These are phyloP conservation scores for Leucoma salicis DNA, from an alignment of 2,888 invertebrate species.

Conservation along the genomic window DNA sequence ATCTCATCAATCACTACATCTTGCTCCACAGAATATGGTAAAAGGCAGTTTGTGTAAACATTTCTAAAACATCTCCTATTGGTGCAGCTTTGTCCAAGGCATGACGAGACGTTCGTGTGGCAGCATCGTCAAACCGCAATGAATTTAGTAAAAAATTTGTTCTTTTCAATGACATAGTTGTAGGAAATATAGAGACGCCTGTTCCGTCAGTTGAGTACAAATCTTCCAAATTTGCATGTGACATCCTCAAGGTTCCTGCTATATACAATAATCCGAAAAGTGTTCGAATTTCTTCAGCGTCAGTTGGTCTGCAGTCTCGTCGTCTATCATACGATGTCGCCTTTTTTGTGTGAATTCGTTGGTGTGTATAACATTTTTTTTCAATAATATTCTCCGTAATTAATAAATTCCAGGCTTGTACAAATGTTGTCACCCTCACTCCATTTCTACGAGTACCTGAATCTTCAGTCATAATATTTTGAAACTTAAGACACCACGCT, in stretches of 20 bases:
- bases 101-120: too few relatives aligned
- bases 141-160: background rate
- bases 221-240: constrained; percentile 30
- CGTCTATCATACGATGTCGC: constrained; percentile 25
- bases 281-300: constrained; percentile 5
- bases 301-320: constrained; percentile 31
- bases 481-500: too few relatives aligned
- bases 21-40: constrained; percentile 7
- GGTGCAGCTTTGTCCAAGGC: too few relatives aligned
- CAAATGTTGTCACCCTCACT: constrained; percentile 27
- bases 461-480: constrained; percentile 31
- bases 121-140: too few relatives aligned
- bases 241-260: constrained; percentile 20
- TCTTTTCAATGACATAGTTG: constrained; percentile 12
- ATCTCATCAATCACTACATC: constrained; percentile 13
- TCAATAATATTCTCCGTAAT: constrained; percentile 18
- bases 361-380: constrained; percentile 19
- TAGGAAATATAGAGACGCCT: constrained; percentile 21
- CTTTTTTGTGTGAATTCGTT: constrained; percentile 12
- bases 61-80: too few relatives aligned
- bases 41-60: constrained; percentile 6
- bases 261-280: constrained; percentile 28
- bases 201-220: constrained; percentile 27
- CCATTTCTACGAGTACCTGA: constrained; percentile 27
- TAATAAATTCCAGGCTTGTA: constrained; percentile 34